Base-by-base conservation (phyloP, 92 coral and sea anemone species). In the Parazoanthus atlanticus region DNA sequence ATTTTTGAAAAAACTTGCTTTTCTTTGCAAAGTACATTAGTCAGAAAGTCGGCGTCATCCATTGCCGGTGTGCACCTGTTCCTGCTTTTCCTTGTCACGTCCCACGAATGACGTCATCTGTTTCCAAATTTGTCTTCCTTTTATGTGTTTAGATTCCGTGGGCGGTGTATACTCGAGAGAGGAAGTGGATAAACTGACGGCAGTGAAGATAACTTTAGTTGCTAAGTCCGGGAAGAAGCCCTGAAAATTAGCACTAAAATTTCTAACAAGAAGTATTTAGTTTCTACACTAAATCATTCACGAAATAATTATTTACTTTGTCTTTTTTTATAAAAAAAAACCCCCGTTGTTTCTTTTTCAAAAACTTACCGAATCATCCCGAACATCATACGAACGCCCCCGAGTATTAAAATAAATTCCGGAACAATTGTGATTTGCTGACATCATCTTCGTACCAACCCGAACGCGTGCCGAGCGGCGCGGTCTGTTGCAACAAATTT, bases 21-120 rank as follows among this genome's bases (percentile, higher is more conserved):
- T 73, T 29, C 30, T 33, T 41, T 75, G 79, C 46, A 30, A 74
- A 75, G 52, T 75, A 75, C 28, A 75, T 75, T 75, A 75, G 43
- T 75, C 79, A 21, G 12, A 38, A 41, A 32, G 40, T 36, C 31
- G 25, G 82, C 31, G 82, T 30, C 31, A 13, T 1, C 40, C 23
- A 49, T 9, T 78, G 38, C 38, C 17, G 38, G 1, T 9, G 12
- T 11, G 76, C 76, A 72, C 76, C 76, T 72, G 61, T 49, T 41
- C 10, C 15, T 19, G 8, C 17, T 38, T 41, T 43, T 13, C 36
- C 40, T 78, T 36, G 40, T 78, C 66, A 78, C 82, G 82, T 78
- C 82, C 82, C 82, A 78, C 82, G 75, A 71, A 43, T 82, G 86
- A 82, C 86, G 86, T 82, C 86, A 82, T 40, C 17, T 65, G 71